phyloP scores from a whole-genome alignment of 2,888 invertebrate species.

The Seira sanloemensis region DNA sequence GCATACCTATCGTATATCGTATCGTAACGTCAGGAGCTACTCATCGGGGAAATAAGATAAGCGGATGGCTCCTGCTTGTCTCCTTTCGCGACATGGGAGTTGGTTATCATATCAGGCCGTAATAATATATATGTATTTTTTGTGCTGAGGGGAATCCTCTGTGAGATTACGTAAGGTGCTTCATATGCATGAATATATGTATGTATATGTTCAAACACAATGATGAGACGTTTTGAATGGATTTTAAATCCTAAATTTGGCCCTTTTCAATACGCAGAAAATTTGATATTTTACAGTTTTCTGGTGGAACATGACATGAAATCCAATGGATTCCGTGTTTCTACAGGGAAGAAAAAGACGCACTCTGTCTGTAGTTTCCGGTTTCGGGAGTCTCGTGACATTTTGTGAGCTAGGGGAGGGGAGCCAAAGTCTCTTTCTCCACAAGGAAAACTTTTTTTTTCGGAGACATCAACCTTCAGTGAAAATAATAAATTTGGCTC shows the following conservation, averaged over 20 bases:
- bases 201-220: not conserved
- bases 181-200: not conserved
- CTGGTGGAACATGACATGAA: constrained; percentile 45
- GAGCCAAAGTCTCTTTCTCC: too few relatives aligned
- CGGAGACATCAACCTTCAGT: not conserved
- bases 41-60: not conserved
- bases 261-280: constrained; percentile 58
- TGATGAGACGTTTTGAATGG: not conserved
- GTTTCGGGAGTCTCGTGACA: not conserved
- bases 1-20: too few relatives aligned
- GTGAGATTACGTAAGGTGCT: not conserved
- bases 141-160: not conserved
- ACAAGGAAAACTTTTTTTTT: not conserved
- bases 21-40: not conserved
- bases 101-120: not conserved
- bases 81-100: not conserved
- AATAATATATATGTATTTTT: too few relatives aligned
- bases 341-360: constrained; percentile 13
- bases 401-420: too few relatives aligned
- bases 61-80: not conserved
- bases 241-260: not conserved
- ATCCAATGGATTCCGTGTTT: constrained; percentile 21
- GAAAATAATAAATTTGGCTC: not conserved
- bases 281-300: constrained; percentile 62
- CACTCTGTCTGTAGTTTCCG: too few relatives aligned